Base-by-base conservation (phyloP, 2,797 vertebrate genomes). In the Galaxias olidus region DNA sequence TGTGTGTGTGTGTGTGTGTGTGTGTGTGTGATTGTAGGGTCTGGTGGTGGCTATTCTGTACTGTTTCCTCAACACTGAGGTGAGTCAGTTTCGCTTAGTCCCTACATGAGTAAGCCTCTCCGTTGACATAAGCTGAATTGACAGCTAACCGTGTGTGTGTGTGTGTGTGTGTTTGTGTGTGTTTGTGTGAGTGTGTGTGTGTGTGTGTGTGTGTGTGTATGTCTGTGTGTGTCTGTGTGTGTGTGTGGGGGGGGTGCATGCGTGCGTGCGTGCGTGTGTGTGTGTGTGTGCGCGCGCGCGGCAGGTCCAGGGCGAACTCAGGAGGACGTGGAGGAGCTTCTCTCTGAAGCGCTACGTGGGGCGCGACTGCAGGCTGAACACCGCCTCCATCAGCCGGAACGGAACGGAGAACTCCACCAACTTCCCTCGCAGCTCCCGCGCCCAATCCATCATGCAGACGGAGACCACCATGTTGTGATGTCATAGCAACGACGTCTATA, bases 21-120 rank as follows among this genome's bases (percentile, higher is more conserved):
- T 65, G 20, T 76, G 11, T 68, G 9, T 42, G 14, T 84, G 13
- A 66, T 76, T 76, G 84, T 55, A 98, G 97, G 96, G 96, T n/a
- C 77, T 98, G 45, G 93, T 95, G 47, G 95, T 98, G 54, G 94
- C 95, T 0, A 84, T 97, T 42, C 89, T 98, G 8, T 98, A 98
- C 75, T 98, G 96, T 73, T 98, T 98, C 86, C 86, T 98, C 66
- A 98, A 98, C 86, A 95, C 92, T 9, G 96, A 98, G 87, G 96
- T 97, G 86, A 93, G 94, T 46, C 48, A 19, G 15, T 20, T 18
- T 10, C 19, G 48, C n/a, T 51, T 14, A 8, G 12, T 30, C 20
- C 14, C 30, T 30, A 30, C 30, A 30, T 30, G 6, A 30, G 30
- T 30, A 30, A 30, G 30, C 30, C 30, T 6, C 30, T 30, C 30